Base-by-base conservation (phyloP, 2,797 vertebrate species). In the Carcharodon carcharias region DNA sequence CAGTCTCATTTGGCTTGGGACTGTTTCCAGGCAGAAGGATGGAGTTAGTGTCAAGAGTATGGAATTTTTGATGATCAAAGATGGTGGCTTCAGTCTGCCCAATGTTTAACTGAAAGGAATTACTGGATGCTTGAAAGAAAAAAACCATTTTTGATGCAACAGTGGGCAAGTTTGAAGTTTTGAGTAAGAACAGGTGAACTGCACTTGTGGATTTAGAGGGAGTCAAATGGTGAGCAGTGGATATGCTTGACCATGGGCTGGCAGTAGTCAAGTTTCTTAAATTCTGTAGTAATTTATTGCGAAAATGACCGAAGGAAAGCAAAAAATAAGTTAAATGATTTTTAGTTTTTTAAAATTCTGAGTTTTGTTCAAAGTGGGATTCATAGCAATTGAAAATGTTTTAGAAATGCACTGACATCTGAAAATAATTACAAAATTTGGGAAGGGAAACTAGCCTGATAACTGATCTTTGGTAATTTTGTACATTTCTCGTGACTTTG, bases 361-460 rank as follows among this genome's bases (percentile, higher is more conserved):
- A 21, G 94, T 31, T 28, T 26, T 23, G 16, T 95, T 95, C 12
- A 73, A 14, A 71, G 56, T 58, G 12, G 56, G 6, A 65, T 65
- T 65, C 18, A 26, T 95, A 31, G 23, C 16, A n/a, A 26, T 95
- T 50, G 40, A 54, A 69, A 69, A 54, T 73, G 93, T 50, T 56
- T 56, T 56, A 2, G 9, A 95, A 94, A 94, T 94, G 40, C 26
- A 7, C 69, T 95, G 94, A 31, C 14, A 35, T 50, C 93, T 73
- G 50, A 71, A 73, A 95, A 35, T 45, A 26, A 95, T 56, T 14
- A 8, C 28, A 73, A 28, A 73, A 73, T 95, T 73, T 73, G 50
- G 69, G 94, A 95, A 95, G 94, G 94, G 45, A 95, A 95, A 95
- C 94, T 95, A 9, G 0, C 4, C 6, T 73, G 94, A 35, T 16